A percentile compares a stretch with the other conserved stretches of the same genome.
Conservation (phyloP, 2,888 invertebrate genomes). For the Bruchidius siliquastri region DNA sequence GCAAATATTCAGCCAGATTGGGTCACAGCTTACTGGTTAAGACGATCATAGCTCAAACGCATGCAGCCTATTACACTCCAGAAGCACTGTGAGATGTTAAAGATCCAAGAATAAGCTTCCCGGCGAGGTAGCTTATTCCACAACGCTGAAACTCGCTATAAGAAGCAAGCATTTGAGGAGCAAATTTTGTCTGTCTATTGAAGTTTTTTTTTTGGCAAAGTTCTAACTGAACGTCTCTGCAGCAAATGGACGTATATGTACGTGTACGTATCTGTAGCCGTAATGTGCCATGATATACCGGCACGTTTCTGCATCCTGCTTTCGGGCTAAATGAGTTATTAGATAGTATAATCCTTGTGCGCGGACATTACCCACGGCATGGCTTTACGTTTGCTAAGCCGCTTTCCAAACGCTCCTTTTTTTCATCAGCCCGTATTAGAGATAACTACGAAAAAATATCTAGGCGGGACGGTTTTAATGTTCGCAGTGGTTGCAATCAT, state of each 20-base stretch:
- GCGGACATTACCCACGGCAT: neutral
- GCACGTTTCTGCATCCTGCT: conserved; percentile 22
- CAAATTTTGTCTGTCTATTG: too few relatives aligned
- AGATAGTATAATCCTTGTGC: neutral
- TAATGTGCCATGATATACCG: conserved; percentile 36
- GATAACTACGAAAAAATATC: conserved; percentile 6
- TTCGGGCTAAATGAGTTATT: conserved; percentile 17
- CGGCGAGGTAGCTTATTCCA: too few relatives aligned
- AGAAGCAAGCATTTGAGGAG: too few relatives aligned
- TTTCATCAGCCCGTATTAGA: conserved; percentile 7
- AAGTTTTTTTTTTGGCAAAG: neutral
- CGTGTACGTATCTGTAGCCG: conserved; percentile 18
- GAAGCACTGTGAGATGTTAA: too few relatives aligned
- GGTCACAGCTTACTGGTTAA: too few relatives aligned
- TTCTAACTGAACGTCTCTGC: neutral
- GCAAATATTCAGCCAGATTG: too few relatives aligned
- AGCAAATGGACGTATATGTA: neutral
- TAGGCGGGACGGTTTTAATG: neutral
- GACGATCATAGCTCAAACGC: too few relatives aligned
- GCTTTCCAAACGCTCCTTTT: neutral
- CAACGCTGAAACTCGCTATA: too few relatives aligned
- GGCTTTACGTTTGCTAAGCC: conserved; percentile 1
- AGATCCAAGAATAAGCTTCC: too few relatives aligned
- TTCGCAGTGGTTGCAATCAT: neutral
- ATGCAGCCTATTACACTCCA: too few relatives aligned